Percentiles rank a stretch among this genome's conserved stretches.
Conservation (phyloP, 2,113 vertebrate genomes). For the Sardina pilchardus region DNA sequence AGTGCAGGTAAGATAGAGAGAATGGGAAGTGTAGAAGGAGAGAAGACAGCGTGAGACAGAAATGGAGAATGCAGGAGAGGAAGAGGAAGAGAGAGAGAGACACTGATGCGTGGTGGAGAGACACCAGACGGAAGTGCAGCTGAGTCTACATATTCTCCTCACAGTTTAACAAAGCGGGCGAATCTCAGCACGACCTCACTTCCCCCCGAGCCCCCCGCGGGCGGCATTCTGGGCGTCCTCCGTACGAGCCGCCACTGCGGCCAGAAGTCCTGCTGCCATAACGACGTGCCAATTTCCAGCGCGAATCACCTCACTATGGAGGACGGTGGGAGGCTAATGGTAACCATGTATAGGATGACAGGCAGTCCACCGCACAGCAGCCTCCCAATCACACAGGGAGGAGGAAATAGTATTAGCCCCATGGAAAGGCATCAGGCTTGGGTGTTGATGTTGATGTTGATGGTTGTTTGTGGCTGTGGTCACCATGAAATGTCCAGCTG, state of each 20-base stretch:
- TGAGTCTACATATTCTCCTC: slow-evolving; percentile 9
- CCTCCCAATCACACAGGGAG: not conserved
- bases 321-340: not conserved
- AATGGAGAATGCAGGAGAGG: not conserved
- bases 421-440: not conserved
- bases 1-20: not conserved
- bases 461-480: not conserved
- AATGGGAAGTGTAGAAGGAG: not conserved
- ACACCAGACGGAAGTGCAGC: not conserved
- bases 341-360: not conserved
- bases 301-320: not conserved
- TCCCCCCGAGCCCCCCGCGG: not conserved
- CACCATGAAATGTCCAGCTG: not conserved
- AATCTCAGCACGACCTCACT: not conserved
- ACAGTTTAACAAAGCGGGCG: not conserved
- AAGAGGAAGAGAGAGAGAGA: not conserved
- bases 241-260: not conserved
- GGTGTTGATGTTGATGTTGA: too few relatives aligned
- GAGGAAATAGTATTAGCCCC: not conserved
- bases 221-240: not conserved
- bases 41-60: not conserved
- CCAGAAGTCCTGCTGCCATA: not conserved
- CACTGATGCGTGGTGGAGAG: not conserved
- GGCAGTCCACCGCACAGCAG: not conserved
- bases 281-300: not conserved